phyloP scores from a whole-genome alignment of 2,888 invertebrate species.

The Nomada fucata region DNA sequence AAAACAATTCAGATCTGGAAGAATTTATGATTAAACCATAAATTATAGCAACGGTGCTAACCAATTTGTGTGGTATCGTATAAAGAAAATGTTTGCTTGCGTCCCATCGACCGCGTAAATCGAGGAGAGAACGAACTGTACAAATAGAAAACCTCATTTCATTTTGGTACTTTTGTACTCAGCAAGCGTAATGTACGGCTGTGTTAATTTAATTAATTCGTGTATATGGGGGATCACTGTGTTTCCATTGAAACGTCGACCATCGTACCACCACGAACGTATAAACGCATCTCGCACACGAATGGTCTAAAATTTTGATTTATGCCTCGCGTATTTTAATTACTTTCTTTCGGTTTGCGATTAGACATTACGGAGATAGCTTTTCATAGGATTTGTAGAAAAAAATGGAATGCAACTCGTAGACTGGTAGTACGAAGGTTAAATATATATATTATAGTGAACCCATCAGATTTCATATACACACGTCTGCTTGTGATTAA shows the following conservation, averaged over 20 bases:
- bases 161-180: conserved; percentile 18
- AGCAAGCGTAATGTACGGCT: neutral
- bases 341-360: neutral
- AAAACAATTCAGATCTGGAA: conserved; percentile 27
- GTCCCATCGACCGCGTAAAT: conserved; percentile 4
- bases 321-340: neutral
- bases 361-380: neutral
- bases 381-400: neutral
- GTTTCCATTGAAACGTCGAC: neutral
- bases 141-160: neutral
- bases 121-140: neutral
- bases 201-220: neutral
- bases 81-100: conserved; percentile 19
- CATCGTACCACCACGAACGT: neutral
- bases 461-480: neutral
- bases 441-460: neutral
- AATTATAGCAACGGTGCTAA: conserved; percentile 32
- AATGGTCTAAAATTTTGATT: conserved; percentile 2
- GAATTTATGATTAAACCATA: conserved; percentile 28
- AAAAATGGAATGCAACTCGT: conserved; percentile 4
- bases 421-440: conserved; percentile 6
- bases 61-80: conserved; percentile 29
- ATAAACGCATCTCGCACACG: neutral
- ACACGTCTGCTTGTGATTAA: neutral
- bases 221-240: conserved; percentile 1